These are phyloP conservation scores for Rhaphigaster nebulosa DNA, from an alignment of 2,888 invertebrate species.

Conservation along the genomic window DNA sequence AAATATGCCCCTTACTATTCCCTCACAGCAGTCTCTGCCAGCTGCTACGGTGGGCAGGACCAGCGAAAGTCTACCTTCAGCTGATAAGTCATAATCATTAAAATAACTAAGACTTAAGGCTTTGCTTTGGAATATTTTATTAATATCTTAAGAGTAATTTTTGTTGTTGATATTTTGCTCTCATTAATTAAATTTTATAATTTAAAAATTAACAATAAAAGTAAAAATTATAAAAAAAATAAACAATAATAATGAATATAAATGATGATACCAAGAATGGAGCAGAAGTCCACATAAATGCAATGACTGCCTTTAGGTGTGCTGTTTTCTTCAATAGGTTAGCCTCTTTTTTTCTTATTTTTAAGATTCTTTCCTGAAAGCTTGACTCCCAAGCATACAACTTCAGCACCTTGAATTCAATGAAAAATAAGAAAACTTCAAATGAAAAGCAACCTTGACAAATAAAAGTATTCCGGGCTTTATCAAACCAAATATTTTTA, in stretches of 20 bases:
- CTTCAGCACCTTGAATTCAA: conserved; percentile 70
- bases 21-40: no score
- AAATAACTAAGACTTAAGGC: no score
- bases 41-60: no score
- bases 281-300: conserved; percentile 75
- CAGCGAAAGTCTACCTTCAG: no score
- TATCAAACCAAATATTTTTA: background rate
- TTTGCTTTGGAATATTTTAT: no score
- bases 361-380: conserved; percentile 72
- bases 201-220: no score
- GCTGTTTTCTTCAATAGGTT: conserved; percentile 72
- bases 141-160: no score
- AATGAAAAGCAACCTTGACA: background rate
- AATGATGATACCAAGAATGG: conserved; percentile 72
- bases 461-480: background rate
- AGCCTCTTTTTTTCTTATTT: conserved; percentile 73
- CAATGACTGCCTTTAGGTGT: conserved; percentile 71
- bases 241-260: background rate
- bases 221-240: no score
- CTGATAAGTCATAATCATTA: no score
- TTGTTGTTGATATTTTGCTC: no score
- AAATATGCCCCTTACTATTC: no score
- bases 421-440: background rate
- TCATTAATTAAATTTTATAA: no score
- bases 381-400: conserved; percentile 75